Conservation (phyloP, 2,797 vertebrate species). For the Dipus sagitta region DNA sequence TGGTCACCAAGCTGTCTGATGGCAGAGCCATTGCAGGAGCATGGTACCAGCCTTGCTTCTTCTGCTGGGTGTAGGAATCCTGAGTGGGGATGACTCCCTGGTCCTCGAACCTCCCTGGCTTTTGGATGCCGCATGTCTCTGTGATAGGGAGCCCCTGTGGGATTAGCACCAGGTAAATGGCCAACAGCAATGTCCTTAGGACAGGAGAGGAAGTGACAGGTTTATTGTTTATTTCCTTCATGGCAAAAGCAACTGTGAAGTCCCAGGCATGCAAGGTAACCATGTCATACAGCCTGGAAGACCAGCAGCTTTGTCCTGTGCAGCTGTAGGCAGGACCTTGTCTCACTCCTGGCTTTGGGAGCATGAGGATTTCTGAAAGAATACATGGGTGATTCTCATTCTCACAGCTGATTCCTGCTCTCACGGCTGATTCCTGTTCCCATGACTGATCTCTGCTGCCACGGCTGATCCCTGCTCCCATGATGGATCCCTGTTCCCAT, state of each 20-base stretch:
- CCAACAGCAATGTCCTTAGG: not conserved
- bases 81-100: not conserved
- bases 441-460: not conserved
- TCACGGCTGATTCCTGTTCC: no score
- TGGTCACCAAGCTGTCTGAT: fast-evolving
- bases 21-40: not conserved
- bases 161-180: fast-evolving
- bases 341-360: not conserved
- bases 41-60: not conserved
- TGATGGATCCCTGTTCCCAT: no score
- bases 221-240: not conserved
- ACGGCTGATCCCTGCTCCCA: not conserved
- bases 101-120: not conserved
- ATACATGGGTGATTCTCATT: no score
- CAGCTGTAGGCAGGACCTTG: not conserved
- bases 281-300: fast-evolving
- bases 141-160: not conserved
- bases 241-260: not conserved
- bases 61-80: not conserved
- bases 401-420: not conserved
- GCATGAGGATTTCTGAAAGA: not conserved
- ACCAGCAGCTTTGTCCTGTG: not conserved
- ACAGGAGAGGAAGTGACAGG: fast-evolving
- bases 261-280: not conserved
- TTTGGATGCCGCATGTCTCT: fast-evolving